Percentiles rank a stretch among this genome's conserved stretches.
These are phyloP conservation scores for Halcyon badia DNA, from an alignment of 2,797 vertebrate genomes.

Conservation along the genomic window DNA sequence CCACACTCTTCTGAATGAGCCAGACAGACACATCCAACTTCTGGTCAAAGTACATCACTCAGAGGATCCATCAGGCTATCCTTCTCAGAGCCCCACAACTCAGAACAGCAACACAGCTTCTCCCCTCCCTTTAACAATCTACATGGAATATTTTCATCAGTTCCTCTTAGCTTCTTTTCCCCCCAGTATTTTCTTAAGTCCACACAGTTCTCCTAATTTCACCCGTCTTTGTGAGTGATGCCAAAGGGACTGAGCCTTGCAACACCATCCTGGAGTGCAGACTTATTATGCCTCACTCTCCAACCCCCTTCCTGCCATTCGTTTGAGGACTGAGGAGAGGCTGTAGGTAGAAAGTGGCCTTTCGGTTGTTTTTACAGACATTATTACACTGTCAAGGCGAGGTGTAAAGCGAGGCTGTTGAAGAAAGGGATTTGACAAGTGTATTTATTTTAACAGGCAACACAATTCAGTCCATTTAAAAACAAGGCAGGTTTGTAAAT, in stretches of 20 bases:
- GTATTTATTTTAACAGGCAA: slow-evolving; percentile 11
- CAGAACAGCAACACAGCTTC: accelerated
- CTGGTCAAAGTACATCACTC: background rate
- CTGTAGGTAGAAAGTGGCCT: background rate
- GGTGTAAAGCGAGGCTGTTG: slow-evolving; percentile 31
- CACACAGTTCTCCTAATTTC: background rate
- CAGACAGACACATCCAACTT: background rate
- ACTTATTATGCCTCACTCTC: background rate
- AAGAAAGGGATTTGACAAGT: slow-evolving; percentile 42
- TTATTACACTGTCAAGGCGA: slow-evolving; percentile 8
- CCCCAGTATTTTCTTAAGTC: background rate
- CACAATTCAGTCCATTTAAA: slow-evolving; percentile 6
- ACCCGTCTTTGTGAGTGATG: background rate
- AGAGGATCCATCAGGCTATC: accelerated
- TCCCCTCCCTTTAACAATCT: background rate
- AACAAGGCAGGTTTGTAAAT: background rate
- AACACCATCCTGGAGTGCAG: background rate
- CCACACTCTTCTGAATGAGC: no score
- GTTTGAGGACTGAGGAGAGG: background rate
- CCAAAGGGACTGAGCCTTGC: background rate
- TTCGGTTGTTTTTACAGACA: slow-evolving; percentile 28
- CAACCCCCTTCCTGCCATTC: background rate
- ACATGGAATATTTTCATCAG: background rate
- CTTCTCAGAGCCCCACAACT: background rate
- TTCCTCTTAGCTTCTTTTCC: background rate